These are phyloP conservation scores for Porites cylindrica DNA, from an alignment of 92 coral and sea anemone species.

Conservation along the genomic window DNA sequence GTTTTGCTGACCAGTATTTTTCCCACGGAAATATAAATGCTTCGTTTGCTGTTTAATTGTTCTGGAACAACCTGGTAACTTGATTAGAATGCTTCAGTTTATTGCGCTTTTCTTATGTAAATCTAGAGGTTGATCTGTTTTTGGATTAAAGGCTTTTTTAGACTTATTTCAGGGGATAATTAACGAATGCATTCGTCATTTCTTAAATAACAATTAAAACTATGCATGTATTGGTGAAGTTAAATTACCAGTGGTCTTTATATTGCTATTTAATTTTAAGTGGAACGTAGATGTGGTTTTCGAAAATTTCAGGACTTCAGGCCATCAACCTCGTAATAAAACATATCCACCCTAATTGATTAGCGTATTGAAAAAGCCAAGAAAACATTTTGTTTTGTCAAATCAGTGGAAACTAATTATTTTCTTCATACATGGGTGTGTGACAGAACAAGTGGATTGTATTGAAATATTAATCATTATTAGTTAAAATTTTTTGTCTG, in stretches of 20 bases:
- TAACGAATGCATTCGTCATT: not conserved
- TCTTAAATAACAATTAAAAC: not conserved
- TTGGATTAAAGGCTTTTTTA: not conserved
- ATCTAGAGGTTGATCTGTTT: not conserved
- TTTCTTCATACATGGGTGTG: too few relatives aligned
- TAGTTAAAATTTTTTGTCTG: not conserved
- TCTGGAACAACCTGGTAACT: conserved; percentile 26
- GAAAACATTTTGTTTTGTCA: too few relatives aligned
- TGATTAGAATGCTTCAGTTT: not conserved
- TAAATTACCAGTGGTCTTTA: not conserved
- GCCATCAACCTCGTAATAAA: conserved; percentile 31
- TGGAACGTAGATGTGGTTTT: conserved; percentile 28
- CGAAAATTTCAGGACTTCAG: conserved; percentile 26
- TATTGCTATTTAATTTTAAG: conserved; percentile 30
- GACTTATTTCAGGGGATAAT: not conserved
- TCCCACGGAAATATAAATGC: not conserved
- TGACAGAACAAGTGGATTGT: too few relatives aligned
- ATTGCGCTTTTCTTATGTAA: not conserved
- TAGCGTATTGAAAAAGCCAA: conserved; percentile 5
- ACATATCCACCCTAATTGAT: conserved; percentile 19
- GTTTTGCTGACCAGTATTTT: conserved; percentile 29
- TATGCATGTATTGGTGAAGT: not conserved
- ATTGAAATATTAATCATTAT: not conserved
- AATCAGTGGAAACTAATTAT: too few relatives aligned
- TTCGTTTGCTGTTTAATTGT: not conserved